phyloP scores from a whole-genome alignment of 2,888 invertebrate species.

The Allophyes oxyacanthae region DNA sequence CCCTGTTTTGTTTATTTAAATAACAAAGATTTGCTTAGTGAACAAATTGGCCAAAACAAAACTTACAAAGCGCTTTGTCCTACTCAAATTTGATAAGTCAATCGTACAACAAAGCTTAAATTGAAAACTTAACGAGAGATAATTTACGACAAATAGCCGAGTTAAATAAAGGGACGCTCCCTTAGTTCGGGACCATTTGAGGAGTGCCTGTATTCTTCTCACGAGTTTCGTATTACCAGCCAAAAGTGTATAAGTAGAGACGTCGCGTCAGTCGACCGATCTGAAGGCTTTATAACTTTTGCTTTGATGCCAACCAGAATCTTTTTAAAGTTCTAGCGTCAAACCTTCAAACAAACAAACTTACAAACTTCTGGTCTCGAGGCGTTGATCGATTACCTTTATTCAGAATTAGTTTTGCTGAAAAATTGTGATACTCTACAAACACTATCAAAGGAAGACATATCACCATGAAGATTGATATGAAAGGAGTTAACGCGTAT shows the following conservation, averaged over 20 bases:
- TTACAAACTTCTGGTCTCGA: conserved; percentile 57
- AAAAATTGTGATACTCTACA: conserved; percentile 39
- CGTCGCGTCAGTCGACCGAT: conserved; percentile 55
- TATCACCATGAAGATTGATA: conserved; percentile 17
- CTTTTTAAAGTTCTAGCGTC: conserved; percentile 64
- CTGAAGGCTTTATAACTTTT: conserved; percentile 62
- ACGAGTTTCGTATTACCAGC: conserved; percentile 70
- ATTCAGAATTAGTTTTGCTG: conserved; percentile 59
- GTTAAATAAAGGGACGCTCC: conserved; percentile 56
- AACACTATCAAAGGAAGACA: conserved; percentile 15
- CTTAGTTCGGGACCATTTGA: conserved; percentile 60
- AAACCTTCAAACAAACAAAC: conserved; percentile 56
- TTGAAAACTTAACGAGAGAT: conserved; percentile 52
- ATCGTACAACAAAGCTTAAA: conserved; percentile 39
- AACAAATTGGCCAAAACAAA: conserved; percentile 16
- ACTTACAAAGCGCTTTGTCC: conserved; percentile 33
- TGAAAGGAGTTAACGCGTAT: conserved; percentile 11
- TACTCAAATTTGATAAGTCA: conserved; percentile 20
- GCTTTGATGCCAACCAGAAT: conserved; percentile 63
- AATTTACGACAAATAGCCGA: conserved; percentile 55
- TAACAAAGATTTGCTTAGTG: not conserved
- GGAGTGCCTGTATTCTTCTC: conserved; percentile 68
- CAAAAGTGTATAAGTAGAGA: conserved; percentile 64
- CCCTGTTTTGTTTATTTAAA: too few species aligned
- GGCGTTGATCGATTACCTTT: conserved; percentile 67